phyloP scores from a whole-genome alignment of 2,113 vertebrate species.

The Axis porcinus region DNA sequence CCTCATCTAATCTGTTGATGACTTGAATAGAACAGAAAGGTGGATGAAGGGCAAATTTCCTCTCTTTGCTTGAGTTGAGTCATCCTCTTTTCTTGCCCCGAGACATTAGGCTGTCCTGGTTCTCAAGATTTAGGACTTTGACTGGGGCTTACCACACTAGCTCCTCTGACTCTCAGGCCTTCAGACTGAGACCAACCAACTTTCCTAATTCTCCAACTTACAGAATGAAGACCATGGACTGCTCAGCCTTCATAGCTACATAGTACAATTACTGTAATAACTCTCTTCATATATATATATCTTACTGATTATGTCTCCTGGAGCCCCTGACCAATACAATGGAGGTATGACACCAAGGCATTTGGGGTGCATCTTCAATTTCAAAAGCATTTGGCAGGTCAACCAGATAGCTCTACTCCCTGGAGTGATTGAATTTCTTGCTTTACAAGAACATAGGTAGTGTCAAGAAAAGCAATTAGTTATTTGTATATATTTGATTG shows the following conservation, averaged over 20 bases:
- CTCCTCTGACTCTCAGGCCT: background rate
- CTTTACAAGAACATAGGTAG: background rate
- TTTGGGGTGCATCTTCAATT: background rate
- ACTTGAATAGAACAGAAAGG: background rate
- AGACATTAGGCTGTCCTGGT: background rate
- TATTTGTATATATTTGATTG: background rate
- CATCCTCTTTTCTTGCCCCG: background rate
- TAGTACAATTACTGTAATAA: background rate
- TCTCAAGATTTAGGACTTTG: background rate
- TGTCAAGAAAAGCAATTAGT: background rate
- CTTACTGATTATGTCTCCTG: background rate
- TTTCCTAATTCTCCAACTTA: background rate
- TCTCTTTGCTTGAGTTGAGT: background rate
- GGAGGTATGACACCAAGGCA: background rate
- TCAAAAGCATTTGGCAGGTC: background rate
- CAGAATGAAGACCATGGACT: background rate
- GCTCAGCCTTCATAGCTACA: background rate
- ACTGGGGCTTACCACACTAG: background rate
- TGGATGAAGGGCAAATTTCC: background rate
- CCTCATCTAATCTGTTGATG: background rate
- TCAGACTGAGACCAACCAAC: background rate
- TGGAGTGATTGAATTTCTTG: background rate
- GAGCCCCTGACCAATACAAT: background rate
- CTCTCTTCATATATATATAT: background rate
- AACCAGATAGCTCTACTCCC: background rate